phyloP scores from a whole-genome alignment of 1,140 invertebrate species.

The Plodia interpunctella region DNA sequence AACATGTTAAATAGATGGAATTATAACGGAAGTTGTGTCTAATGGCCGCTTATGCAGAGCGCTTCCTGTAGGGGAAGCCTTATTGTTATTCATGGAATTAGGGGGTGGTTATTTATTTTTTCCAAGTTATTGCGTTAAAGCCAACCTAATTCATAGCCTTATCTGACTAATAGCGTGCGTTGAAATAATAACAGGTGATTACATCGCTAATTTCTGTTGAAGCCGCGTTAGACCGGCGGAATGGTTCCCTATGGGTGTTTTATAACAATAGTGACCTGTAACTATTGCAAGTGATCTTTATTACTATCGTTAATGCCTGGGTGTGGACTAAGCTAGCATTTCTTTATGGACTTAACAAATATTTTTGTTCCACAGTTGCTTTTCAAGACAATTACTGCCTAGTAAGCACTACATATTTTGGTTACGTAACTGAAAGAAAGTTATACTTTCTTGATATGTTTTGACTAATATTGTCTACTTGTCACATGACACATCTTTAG shows the following conservation, averaged over 20 bases:
- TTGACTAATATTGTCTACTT: too few relatives aligned
- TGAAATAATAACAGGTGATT: slow-evolving; percentile 12
- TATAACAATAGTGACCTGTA: background rate
- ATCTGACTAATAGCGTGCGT: slow-evolving; percentile 16
- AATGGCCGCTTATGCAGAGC: slow-evolving; percentile 18
- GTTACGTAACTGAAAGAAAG: too few relatives aligned
- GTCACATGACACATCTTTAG: too few relatives aligned
- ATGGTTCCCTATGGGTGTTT: background rate
- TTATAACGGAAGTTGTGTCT: slow-evolving; percentile 28
- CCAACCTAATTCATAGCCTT: slow-evolving; percentile 18
- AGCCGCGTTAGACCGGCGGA: slow-evolving; percentile 4
- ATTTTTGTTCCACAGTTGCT: too few relatives aligned
- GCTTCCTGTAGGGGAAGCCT: slow-evolving; percentile 28
- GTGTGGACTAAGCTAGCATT: too few relatives aligned
- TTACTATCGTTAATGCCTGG: too few relatives aligned
- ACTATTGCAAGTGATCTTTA: background rate
- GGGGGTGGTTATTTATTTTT: slow-evolving; percentile 23
- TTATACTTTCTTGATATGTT: too few relatives aligned
- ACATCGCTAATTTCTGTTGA: slow-evolving; percentile 16
- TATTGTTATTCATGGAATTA: slow-evolving; percentile 28
- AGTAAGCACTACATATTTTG: too few relatives aligned
- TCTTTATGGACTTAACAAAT: too few relatives aligned
- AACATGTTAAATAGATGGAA: slow-evolving; percentile 19
- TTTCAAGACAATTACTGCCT: too few relatives aligned
- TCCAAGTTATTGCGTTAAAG: slow-evolving; percentile 20